Conservation (phyloP, 2,113 vertebrate species). For the Cercopithecus mona region DNA sequence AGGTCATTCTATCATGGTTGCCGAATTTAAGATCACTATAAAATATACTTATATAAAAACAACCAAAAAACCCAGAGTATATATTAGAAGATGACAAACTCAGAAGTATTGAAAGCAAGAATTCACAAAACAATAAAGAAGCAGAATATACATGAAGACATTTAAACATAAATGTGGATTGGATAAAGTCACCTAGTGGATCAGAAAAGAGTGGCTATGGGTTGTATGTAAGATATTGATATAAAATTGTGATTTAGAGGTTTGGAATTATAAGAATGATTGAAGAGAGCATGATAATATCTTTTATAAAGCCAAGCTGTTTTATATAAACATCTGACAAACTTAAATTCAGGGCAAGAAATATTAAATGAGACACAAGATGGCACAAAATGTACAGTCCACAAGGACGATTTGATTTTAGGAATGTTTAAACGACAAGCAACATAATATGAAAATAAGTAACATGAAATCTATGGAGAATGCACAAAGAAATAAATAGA, state of each 20-base stretch:
- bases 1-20: background rate
- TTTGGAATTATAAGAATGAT: background rate
- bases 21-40: background rate
- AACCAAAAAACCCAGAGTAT: background rate
- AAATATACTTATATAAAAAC: background rate
- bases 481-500: background rate
- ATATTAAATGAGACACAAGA: background rate
- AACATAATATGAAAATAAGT: background rate
- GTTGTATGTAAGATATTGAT: background rate
- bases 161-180: background rate
- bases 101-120: background rate
- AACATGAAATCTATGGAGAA: background rate
- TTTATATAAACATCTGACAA: background rate
- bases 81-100: background rate
- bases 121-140: background rate
- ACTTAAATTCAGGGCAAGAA: background rate
- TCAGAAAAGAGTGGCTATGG: background rate
- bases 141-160: background rate
- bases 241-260: background rate
- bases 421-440: background rate
- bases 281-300: background rate
- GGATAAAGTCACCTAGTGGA: background rate
- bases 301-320: background rate
- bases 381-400: background rate
- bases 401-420: background rate